These are phyloP conservation scores for Rhinella marina DNA, from an alignment of 2,797 vertebrate genomes.

Conservation along the genomic window DNA sequence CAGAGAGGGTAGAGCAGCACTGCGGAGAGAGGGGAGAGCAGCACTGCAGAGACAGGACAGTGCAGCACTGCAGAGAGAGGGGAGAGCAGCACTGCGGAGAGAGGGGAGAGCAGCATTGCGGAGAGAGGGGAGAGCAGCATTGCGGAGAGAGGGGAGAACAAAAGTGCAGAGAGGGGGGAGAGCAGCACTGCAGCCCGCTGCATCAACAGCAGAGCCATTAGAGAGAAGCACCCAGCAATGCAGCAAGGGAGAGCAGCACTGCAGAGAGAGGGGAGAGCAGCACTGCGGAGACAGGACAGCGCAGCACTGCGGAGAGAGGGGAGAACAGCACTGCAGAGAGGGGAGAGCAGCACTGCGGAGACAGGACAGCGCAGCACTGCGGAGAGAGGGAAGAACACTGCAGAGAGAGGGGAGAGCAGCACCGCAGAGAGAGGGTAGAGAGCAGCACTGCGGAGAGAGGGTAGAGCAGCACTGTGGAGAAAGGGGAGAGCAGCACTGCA, in stretches of 20 bases:
- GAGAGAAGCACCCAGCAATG: background rate
- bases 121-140: too few relatives aligned
- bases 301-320: background rate
- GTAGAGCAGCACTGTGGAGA: background rate
- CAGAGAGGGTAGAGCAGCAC: background rate
- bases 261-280: background rate
- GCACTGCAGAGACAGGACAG: too few relatives aligned
- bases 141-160: background rate
- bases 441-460: too few relatives aligned
- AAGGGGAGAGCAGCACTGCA: background rate
- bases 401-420: background rate
- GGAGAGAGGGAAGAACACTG: background rate
- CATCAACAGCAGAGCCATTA: background rate
- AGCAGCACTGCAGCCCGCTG: background rate
- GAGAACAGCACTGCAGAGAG: background rate
- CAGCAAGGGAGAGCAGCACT: background rate
- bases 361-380: background rate
- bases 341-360: background rate
- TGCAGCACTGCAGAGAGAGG: background rate
- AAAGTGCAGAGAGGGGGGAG: background rate
- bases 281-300: background rate
- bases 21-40: background rate
- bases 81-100: background rate
- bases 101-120: background rate
- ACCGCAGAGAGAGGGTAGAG: too few relatives aligned